Base-by-base conservation (phyloP, 2,113 vertebrate species). In the Xyliphius kryptos region DNA sequence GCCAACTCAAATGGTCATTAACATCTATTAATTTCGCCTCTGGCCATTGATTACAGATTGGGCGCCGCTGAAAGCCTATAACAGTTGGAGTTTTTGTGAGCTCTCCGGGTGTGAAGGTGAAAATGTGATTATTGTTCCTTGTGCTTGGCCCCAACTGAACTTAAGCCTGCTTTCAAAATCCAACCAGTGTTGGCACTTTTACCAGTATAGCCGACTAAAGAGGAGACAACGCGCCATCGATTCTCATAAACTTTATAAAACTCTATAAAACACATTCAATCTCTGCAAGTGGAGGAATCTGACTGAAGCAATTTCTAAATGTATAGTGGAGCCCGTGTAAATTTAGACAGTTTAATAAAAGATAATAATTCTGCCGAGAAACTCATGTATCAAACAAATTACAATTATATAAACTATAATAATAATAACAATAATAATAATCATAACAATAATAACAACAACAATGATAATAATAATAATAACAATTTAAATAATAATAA, bases 21-120 rank as follows among this genome's bases (percentile, higher is more conserved):
- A 81, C 83, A 78, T 82, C 81, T 69, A 87, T 85, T 87, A 85
- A 86, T 83, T 87, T 79, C 59, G 84, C 85, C 85, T 85, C 78
- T 79, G 81, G 85, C 83, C 78, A 76, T 84, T 81, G 58, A 79
- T 79, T 75, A 70, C 69, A 77, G 65, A 75, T 72, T 69, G 76
- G 36, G 66, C 50, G 46, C 11, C 41, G 36, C 77, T 85, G 84
- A 86, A 86, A n/a, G 77, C 74, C 70, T 72, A 81, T 81, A 85
- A 81, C 70, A 76, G 79, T 76, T 79, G 70, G 82, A 80, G 79
- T 79, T 73, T 78, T 83, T 84, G 80, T 84, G 67, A 52, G 74
- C 51, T 59, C 64, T 65, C 59, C 26, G 72, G 72, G 81, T 76
- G 80, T 76, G 80, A 81, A 70, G 58, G 67, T 68, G 79, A 83